Percentiles rank a stretch among this genome's conserved stretches.
phyloP scores from a whole-genome alignment of 2,113 vertebrate genomes.

The Aleadryas rufinucha region DNA sequence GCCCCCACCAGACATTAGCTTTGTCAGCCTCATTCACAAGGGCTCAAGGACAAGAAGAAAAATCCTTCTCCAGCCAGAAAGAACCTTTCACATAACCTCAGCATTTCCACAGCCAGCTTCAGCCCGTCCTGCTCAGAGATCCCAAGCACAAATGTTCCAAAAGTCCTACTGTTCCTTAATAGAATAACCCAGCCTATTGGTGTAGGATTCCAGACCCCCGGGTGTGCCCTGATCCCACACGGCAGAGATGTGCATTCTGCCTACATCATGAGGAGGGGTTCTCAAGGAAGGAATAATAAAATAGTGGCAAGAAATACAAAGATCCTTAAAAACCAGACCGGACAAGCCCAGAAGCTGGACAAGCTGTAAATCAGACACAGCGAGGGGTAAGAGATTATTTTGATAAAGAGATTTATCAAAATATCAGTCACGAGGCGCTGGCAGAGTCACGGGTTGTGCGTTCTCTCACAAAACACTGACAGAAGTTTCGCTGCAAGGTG shows the following conservation, averaged over 20 bases:
- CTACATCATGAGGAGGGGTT: rapidly evolving
- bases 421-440: neutral
- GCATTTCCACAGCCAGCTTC: neutral
- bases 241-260: neutral
- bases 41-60: neutral
- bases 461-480: neutral
- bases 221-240: neutral
- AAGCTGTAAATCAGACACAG: neutral
- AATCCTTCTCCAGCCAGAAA: neutral
- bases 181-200: neutral
- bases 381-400: neutral
- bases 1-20: rapidly evolving
- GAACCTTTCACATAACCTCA: neutral
- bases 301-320: neutral
- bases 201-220: rapidly evolving
- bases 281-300: neutral
- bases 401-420: neutral
- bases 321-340: neutral
- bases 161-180: rapidly evolving
- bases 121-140: neutral
- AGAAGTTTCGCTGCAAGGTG: neutral
- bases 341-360: neutral
- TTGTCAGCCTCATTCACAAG: neutral
- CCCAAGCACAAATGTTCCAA: too few relatives aligned
- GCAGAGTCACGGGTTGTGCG: rapidly evolving